Conservation (phyloP, 2,888 invertebrate species). For the Arrhopalites spinosus region DNA sequence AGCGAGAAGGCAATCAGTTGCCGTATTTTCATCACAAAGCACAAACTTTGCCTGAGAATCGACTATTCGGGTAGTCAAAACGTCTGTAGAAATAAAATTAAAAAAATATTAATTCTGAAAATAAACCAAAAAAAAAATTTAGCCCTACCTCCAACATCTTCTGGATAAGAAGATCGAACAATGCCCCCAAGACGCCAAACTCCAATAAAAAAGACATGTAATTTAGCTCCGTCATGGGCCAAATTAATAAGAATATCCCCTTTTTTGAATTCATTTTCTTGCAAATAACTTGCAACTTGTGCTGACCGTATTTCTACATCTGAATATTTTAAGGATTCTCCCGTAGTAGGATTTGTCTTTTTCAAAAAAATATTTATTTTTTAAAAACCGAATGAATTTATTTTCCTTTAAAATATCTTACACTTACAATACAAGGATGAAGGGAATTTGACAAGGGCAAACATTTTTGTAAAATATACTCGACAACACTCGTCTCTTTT, state of each 20-base stretch:
- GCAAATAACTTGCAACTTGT: conserved; percentile 39
- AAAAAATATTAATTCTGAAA: too few relatives aligned
- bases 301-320: conserved; percentile 36
- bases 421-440: conserved; percentile 37
- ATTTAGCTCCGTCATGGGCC: conserved; percentile 42
- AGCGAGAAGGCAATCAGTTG: background rate
- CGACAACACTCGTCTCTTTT: background rate
- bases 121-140: too few relatives aligned
- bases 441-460: background rate
- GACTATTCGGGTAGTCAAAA: background rate
- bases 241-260: conserved; percentile 47
- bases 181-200: conserved; percentile 48
- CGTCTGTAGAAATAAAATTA: background rate
- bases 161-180: conserved; percentile 46
- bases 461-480: conserved; percentile 19
- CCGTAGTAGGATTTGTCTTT: conserved; percentile 27
- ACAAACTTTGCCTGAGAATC: background rate
- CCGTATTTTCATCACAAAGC: conserved; percentile 16
- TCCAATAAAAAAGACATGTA: conserved; percentile 47
- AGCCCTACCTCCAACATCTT: conserved; percentile 44
- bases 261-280: conserved; percentile 35
- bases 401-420: background rate
- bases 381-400: too few relatives aligned
- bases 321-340: conserved; percentile 36
- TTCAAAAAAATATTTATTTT: background rate